Evolutionary conservation across 2,113 vertebrate genomes (phyloP), one percentile per base, ranked within the genome.

Genomic region (Hippolais icterina): DNA sequence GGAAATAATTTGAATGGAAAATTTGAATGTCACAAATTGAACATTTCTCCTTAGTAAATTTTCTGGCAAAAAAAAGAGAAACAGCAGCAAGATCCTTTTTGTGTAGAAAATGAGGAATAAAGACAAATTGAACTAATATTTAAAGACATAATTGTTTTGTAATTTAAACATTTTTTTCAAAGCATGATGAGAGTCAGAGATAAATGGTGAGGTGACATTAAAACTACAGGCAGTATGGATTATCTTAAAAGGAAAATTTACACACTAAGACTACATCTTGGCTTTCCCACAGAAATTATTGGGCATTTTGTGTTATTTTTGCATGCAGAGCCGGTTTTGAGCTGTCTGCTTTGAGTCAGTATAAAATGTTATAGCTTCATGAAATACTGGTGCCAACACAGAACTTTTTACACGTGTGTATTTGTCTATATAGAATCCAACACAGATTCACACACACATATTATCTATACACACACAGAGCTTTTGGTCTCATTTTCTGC

Each of bases 301-400:
- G 88, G 61, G 72, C 31, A 92, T 95, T 91, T 95, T 39, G 42
- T n/a, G 60, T 92, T 80, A 68, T 78, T 93, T 87, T 49, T 81
- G 57, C 50, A 92, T n/a, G 47, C 87, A 95, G 72, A 94, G 66
- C 71, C 93, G 97, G 86, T 89, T 97, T 91, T 95, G 97, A 97
- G 97, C 27, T 82, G 89, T 95, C 97, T 92, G 94, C 96, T 98
- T 81, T 35, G 80, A 88, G 92, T 89, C 95, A 88, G 95, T 93
- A 95, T 57, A 95, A 92, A 86, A 77, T 86, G 61, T 63, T 28
- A 27, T 1, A 74, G 33, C 37, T 94, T 89, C 37, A 44, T 70
- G 31, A 95, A 98, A 95, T 98, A 50, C 6, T 78, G 29, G 28
- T 44, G 41, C 53, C 53, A 60, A 46, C n/a, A 65, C 6, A 37